Conservation (phyloP, 2,888 invertebrate species). For the Hyppa rectilinea region DNA sequence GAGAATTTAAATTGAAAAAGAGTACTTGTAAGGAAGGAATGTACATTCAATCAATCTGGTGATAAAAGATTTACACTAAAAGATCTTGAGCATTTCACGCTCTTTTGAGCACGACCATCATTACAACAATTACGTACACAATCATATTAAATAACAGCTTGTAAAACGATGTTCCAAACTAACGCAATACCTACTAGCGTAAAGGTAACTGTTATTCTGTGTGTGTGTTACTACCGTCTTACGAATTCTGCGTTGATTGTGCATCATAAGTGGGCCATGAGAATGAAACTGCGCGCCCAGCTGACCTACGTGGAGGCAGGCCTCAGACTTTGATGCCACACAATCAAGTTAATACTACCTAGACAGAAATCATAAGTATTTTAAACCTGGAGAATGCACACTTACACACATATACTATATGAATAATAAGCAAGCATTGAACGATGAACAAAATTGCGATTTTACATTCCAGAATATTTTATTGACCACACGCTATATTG, state of each 20-base stretch:
- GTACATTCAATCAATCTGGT: conserved; percentile 40
- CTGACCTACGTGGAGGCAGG: conserved; percentile 51
- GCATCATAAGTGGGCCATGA: conserved; percentile 61
- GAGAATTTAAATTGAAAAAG: conserved; percentile 49
- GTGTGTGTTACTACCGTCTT: conserved; percentile 53
- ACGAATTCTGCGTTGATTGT: conserved; percentile 55
- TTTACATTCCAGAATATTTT: conserved; percentile 71
- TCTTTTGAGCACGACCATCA: conserved; percentile 53
- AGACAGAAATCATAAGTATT: conserved; percentile 44
- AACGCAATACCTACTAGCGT: conserved; percentile 41
- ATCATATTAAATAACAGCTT: conserved; percentile 52
- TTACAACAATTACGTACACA: conserved; percentile 51
- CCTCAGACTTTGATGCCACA: conserved; percentile 30
- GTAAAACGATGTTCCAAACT: conserved; percentile 35
- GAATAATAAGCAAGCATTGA: conserved; percentile 57
- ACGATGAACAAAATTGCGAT: conserved; percentile 56
- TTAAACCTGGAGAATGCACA: conserved; percentile 39
- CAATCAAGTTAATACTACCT: conserved; percentile 60
- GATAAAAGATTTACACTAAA: conserved; percentile 34
- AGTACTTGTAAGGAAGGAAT: conserved; percentile 38
- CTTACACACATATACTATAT: no score
- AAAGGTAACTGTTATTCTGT: conserved; percentile 52
- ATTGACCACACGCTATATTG: conserved; percentile 77
- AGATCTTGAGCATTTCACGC: conserved; percentile 52
- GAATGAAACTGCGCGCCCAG: conserved; percentile 54